Base-by-base conservation (phyloP, 1,140 invertebrate species). In the Cyphomyrmex costatus region DNA sequence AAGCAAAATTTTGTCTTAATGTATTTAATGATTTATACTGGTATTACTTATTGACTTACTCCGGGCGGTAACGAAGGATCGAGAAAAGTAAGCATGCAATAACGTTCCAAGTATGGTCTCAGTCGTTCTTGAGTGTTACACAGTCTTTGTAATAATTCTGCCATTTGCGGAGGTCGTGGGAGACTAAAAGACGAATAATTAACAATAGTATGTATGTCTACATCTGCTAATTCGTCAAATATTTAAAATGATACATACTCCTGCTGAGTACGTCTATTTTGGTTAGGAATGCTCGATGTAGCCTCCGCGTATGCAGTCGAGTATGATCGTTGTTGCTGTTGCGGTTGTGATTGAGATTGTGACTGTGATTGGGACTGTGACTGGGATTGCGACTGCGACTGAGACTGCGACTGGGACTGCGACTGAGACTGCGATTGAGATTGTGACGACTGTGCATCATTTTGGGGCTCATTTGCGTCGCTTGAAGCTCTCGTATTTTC, bases 91-190 rank as follows among this genome's bases (percentile, higher is more conserved):
- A 97, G 95, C 58, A 94, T 91, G 46, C 96, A 95, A 90, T 97
- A 97, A 83, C 95, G 95, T 82, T 96, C 95, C 86, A 97, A 92
- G 83, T 96, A 97, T 1, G 97, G 97, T 86, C 96, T 94, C 46
- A 97, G 93, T 68, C 97, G 95, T n/a, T 93, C 93, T 87, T 97
- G 96, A 3, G 97, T 95, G n/a, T 94, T 93, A 56, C 95, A 92
- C 70, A 97, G 95, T 86, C 95, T 95, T 66, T 96, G 96, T 68
- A 97, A 93, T 14, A 97, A 93, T 86, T 96, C 95, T 36, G 96
- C 96, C 94, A 97, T 95, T 86, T 96, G 96, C 36, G 94, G 92
- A 2, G 96, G 96, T 92, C 83, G 96, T 94, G 86, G 96, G 92
- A 90, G 88, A 58, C 91, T 93, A 85, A 77, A 87, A 88, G 89